Percentiles rank a stretch among this genome's conserved stretches.
phyloP scores from a whole-genome alignment of 2,888 invertebrate genomes.

The Amphipoea lucens region DNA sequence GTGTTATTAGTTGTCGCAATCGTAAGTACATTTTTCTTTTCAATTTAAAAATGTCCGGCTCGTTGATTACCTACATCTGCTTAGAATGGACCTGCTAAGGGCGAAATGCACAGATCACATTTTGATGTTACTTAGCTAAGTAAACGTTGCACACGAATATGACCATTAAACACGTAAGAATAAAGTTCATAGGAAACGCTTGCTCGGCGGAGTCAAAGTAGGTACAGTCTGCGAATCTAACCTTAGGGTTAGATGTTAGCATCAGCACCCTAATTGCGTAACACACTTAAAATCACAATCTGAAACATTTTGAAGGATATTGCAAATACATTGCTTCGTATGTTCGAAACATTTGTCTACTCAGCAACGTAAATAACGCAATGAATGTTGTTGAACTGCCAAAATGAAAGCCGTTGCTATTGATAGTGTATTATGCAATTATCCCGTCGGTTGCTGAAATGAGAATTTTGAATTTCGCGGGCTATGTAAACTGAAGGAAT shows the following conservation, averaged over 20 bases:
- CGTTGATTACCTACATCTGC: neutral
- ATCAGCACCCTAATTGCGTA: neutral
- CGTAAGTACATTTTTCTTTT: constrained; percentile 28
- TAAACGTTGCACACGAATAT: neutral
- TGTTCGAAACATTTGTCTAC: too few relatives aligned
- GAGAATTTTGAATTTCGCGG: neutral
- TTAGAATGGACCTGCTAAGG: neutral
- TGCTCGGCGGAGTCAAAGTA: neutral
- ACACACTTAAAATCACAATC: too few relatives aligned
- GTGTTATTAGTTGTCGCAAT: constrained; percentile 5
- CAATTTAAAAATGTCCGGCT: neutral
- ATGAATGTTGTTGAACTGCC: too few relatives aligned
- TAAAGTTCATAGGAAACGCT: neutral
- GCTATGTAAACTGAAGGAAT: neutral
- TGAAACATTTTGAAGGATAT: too few relatives aligned
- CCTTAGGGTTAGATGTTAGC: too few relatives aligned
- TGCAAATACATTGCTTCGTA: too few relatives aligned
- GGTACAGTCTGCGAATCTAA: neutral
- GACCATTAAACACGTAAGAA: rapidly evolving
- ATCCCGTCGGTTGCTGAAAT: neutral
- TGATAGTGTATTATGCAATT: too few relatives aligned
- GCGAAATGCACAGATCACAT: neutral
- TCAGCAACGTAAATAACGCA: too few relatives aligned
- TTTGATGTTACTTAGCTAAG: neutral
- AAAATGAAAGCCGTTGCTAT: too few relatives aligned